phyloP scores from a whole-genome alignment of 2,797 vertebrate species.

The Notolabrus celidotus region DNA sequence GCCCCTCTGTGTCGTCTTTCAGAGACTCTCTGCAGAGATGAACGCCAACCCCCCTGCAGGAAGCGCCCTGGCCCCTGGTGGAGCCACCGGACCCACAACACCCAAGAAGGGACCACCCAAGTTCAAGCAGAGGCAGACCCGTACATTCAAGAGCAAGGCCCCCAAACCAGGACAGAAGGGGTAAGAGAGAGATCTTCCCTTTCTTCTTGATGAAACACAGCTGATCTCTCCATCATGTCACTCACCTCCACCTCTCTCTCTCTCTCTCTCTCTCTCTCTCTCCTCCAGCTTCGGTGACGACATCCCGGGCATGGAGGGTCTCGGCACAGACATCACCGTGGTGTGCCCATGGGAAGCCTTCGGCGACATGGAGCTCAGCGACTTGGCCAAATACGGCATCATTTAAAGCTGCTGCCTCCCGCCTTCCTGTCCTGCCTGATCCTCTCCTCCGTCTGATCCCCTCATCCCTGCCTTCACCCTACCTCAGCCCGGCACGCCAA shows the following conservation, averaged over 20 bases:
- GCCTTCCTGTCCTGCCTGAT: slow-evolving; percentile 58
- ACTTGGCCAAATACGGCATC: slow-evolving; percentile 89
- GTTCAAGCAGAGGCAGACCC: slow-evolving; percentile 88
- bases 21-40: slow-evolving; percentile 72
- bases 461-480: slow-evolving; percentile 22
- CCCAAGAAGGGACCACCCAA: slow-evolving; percentile 89
- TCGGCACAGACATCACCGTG: slow-evolving; percentile 91
- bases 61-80: slow-evolving; percentile 80
- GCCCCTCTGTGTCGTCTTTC: slow-evolving; percentile 3
- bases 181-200: slow-evolving; percentile 51
- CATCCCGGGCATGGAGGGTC: slow-evolving; percentile 97
- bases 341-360: slow-evolving; percentile 91
- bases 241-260: not conserved
- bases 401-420: slow-evolving; percentile 80
- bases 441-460: slow-evolving; percentile 35
- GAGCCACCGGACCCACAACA: slow-evolving; percentile 79
- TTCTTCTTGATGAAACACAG: too few relatives aligned
- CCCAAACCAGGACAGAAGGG: slow-evolving; percentile 88
- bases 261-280: not conserved
- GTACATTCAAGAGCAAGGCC: slow-evolving; percentile 89
- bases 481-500: slow-evolving; percentile 36
- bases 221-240: too few relatives aligned
- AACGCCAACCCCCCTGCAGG: slow-evolving; percentile 81
- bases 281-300: slow-evolving; percentile 93
- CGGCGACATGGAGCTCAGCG: slow-evolving; percentile 90